Base-by-base conservation (phyloP, 2,888 invertebrate genomes). In the Sarcophaga carnaria region DNA sequence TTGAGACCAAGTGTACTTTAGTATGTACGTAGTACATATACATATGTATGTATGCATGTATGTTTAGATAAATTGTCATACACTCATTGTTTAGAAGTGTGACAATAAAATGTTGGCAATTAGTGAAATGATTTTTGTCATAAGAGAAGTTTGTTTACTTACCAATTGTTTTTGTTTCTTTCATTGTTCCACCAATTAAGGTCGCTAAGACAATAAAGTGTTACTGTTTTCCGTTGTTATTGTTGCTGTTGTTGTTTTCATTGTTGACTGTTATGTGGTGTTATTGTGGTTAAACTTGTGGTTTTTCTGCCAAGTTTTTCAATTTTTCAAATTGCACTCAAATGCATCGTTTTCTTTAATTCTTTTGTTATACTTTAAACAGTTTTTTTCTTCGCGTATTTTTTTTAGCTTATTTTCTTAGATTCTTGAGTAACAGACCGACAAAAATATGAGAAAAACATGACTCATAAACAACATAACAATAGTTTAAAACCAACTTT, bases 71-170 rank as follows among this genome's bases (percentile, higher is more conserved):
- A 81, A 84, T 82, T 87, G 81, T 84, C 79, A 82, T 75, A 74
- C 71, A 76, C 72, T 84, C 71, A 76, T 76, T 84, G 79, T 82
- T 79, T 76, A 76, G 71, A 82, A 84, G 79, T 76, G 79, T 84
- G 87, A 84, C 84, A 84, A 82, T 82, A 84, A 84, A 84, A 82
- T 87, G 87, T 82, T 84, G 81, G 87, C 81, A 84, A 84, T 87
- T 87, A 87, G 81, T 76, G 79, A 84, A 87, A 87, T 82, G 79
- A 84, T 84, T 84, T 76, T 79, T 81, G 71, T 76, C 69, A 76
- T 69, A 74, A 76, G 74, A 74, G 71, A 81, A 84, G 87, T 83
- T 79, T 69, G 69, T 64, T 77, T 80, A 69, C 85, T 77, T 80
- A 72, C 66, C 67, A 70, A 62, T 72, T 80, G 47, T 59, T 63